Evolutionary conservation across 2,888 invertebrate species (phyloP).

Genomic region (Sympetrum striolatum): DNA sequence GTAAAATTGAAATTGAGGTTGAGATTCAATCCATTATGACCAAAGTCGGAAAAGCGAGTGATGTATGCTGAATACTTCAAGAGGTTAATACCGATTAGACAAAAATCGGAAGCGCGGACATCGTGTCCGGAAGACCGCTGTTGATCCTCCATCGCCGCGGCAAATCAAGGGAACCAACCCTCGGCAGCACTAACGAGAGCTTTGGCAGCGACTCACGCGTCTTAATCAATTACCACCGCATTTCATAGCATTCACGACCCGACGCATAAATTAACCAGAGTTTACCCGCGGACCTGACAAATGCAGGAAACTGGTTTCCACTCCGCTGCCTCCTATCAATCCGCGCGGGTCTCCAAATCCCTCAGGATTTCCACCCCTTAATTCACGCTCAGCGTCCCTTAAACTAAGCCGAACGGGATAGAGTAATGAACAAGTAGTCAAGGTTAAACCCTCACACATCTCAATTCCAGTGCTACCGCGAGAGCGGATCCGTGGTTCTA

Average conservation of each 20-base stretch:
- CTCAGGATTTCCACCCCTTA: background rate
- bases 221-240: background rate
- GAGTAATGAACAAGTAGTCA: constrained; percentile 20
- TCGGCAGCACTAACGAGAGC: no score
- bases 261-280: background rate
- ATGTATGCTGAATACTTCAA: no score
- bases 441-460: constrained; percentile 15
- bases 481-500: background rate
- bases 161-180: no score
- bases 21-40: no score
- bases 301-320: background rate
- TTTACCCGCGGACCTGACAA: background rate
- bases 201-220: background rate
- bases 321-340: background rate
- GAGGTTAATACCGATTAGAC: no score
- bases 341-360: background rate
- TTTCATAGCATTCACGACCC: background rate
- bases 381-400: constrained; percentile 15
- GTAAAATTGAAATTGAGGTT: no score
- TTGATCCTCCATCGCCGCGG: no score
- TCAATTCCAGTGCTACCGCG: constrained; percentile 10
- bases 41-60: no score
- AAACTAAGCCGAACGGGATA: background rate
- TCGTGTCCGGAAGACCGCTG: no score
- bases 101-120: no score